Percentiles rank a stretch among this genome's conserved stretches.
These are phyloP conservation scores for Lytechinus variegatus DNA, from an alignment of 35 echinoderm and acorn worm species.

Conservation along the genomic window DNA sequence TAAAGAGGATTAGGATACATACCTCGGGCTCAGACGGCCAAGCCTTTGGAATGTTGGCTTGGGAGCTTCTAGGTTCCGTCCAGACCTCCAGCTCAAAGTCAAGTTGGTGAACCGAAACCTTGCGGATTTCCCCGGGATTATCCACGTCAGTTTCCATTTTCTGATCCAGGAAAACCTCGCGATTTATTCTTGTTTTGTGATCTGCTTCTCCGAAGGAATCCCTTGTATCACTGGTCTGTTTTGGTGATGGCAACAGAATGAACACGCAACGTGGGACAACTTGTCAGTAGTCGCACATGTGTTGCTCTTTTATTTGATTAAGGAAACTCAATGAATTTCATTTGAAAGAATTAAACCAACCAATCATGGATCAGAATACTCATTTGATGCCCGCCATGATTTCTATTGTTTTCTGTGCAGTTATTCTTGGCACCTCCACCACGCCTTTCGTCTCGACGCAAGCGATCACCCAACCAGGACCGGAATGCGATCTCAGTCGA, in stretches of 20 bases:
- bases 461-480: background rate
- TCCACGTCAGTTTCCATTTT: background rate
- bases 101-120: background rate
- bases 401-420: slow-evolving; percentile 20
- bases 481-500: background rate
- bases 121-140: background rate
- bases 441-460: background rate
- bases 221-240: background rate
- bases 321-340: background rate
- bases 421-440: background rate
- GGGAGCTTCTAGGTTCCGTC: background rate
- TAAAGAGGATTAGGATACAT: slow-evolving; percentile 7
- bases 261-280: background rate
- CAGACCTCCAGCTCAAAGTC: background rate
- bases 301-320: background rate
- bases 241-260: background rate
- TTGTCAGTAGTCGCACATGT: background rate
- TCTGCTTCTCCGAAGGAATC: background rate
- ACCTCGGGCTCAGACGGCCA: background rate
- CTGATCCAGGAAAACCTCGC: background rate
- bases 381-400: background rate
- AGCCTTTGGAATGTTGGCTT: background rate
- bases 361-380: background rate
- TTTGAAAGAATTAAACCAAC: background rate
- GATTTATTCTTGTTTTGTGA: background rate